Evolutionary conservation across 2,888 invertebrate species (phyloP).

Genomic region (Parasteatoda lunata): DNA sequence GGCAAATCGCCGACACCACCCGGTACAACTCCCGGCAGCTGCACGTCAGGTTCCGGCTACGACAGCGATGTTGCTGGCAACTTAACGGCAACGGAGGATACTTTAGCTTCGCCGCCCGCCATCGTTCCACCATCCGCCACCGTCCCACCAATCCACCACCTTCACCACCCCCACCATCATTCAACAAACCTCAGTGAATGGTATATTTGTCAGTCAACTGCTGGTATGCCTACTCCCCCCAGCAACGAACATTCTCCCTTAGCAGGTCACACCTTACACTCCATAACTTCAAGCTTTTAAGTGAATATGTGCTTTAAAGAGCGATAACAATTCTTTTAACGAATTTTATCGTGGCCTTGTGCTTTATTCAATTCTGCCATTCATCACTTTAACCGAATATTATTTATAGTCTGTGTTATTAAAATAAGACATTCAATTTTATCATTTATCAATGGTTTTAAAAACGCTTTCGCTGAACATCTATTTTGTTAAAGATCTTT

Average conservation of each 20-base stretch:
- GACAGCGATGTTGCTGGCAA: slow-evolving; percentile 44
- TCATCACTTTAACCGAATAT: neutral
- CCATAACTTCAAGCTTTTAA: slow-evolving; percentile 50
- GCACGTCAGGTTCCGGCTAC: slow-evolving; percentile 58
- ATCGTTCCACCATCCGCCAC: slow-evolving; percentile 61
- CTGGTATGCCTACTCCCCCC: slow-evolving; percentile 79
- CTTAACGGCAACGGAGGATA: neutral
- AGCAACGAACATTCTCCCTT: slow-evolving; percentile 81
- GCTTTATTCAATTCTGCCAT: neutral
- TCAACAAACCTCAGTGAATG: slow-evolving; percentile 83
- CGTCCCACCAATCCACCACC: slow-evolving; percentile 70
- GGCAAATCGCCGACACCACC: slow-evolving; percentile 81
- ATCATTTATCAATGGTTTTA: too few relatives aligned
- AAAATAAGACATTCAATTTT: too few relatives aligned
- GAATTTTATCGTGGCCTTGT: slow-evolving; percentile 2
- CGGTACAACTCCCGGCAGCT: slow-evolving; percentile 35
- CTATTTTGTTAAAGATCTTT: too few relatives aligned
- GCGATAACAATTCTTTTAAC: slow-evolving; percentile 2
- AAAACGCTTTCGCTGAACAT: too few relatives aligned
- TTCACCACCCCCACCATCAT: slow-evolving; percentile 62
- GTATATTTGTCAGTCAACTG: slow-evolving; percentile 84
- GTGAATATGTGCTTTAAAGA: neutral
- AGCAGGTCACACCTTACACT: slow-evolving; percentile 54
- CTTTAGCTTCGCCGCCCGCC: slow-evolving; percentile 12
- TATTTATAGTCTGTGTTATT: too few relatives aligned